Evolutionary conservation across 2,797 vertebrate species (phyloP), one percentile per base, ranked within the genome.

Genomic region (Potorous gilbertii): DNA sequence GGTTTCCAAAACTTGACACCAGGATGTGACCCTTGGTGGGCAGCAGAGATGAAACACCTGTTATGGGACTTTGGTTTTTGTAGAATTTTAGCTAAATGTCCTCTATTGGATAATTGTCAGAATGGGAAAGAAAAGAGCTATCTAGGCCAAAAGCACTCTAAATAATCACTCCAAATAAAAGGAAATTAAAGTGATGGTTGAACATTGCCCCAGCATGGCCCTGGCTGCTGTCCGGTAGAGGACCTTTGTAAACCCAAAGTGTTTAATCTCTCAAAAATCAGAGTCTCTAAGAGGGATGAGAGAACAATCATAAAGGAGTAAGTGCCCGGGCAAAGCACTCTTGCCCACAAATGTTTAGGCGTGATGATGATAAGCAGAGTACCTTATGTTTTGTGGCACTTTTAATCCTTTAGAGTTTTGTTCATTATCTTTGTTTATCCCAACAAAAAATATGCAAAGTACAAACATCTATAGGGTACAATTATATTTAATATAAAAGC

Each of bases 101-200:
- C 54, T 34, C 55, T 21, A 50, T 54, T 46, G 90, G 46, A 52
- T 16, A 91, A 55, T n/a, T 92, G 46, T 91, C 29, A 91, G 46
- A 52, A 16, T 59, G 21, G 92, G 66, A 16, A 27, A 34, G 16
- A 31, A 54, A 92, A 28, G n/a, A 16, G 93, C 94, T 92, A 66
- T 95, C 28, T 94, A 31, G 40, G 29, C 40, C 46, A 3, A 54
- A 94, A 95, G 59, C 92, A 52, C 46, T 94, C 50, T 27, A 96
- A 29, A 55, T 6, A 14, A 90, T n/a, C 8, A 92, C 52, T 50
- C 66, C 1, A 56, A 90, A 9, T 56, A 9, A 59, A 11, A 27
- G 13, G 27, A 54, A 90, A 62, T 50, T 87, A 52, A 92, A 74
- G 24, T 21, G 1, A 40, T 90, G 21, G 29, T 28, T 91, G 87